Evolutionary conservation across 2,888 invertebrate genomes (phyloP).

Genomic region (Limnephilus marmoratus): DNA sequence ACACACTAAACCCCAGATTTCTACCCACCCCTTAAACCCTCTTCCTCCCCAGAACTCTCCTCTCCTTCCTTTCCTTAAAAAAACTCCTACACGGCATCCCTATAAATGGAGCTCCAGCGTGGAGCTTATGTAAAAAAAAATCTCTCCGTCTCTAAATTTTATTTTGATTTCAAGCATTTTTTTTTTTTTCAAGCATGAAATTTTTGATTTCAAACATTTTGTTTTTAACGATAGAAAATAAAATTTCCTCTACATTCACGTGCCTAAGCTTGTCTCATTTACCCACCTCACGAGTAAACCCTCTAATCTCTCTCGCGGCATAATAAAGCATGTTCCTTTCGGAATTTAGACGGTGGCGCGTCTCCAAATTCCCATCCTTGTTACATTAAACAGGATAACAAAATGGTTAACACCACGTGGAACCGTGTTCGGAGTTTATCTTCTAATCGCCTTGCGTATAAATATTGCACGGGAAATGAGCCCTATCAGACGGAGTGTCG

Average conservation of each 20-base stretch:
- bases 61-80: too few relatives aligned
- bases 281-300: slow-evolving; percentile 10
- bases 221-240: not conserved
- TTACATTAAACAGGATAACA: slow-evolving; percentile 40
- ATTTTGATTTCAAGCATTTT: not conserved
- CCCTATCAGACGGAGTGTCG: not conserved
- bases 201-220: too few relatives aligned
- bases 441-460: slow-evolving; percentile 45
- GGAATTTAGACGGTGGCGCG: not conserved
- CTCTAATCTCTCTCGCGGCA: not conserved
- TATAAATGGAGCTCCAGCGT: too few relatives aligned
- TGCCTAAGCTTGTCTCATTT: not conserved
- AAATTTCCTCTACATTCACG: not conserved
- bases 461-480: slow-evolving; percentile 54
- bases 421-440: slow-evolving; percentile 11
- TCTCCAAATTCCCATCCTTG: not conserved
- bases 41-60: too few relatives aligned
- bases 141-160: not conserved
- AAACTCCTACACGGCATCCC: too few relatives aligned
- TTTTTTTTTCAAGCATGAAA: too few relatives aligned
- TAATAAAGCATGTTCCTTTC: slow-evolving; percentile 9
- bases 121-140: too few relatives aligned
- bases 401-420: slow-evolving; percentile 27
- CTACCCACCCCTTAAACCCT: too few relatives aligned
- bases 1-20: too few relatives aligned